A percentile compares a stretch with the other conserved stretches of the same genome.
Evolutionary conservation across 2,888 invertebrate genomes (phyloP).

Genomic region (Oscheius sp.): DNA sequence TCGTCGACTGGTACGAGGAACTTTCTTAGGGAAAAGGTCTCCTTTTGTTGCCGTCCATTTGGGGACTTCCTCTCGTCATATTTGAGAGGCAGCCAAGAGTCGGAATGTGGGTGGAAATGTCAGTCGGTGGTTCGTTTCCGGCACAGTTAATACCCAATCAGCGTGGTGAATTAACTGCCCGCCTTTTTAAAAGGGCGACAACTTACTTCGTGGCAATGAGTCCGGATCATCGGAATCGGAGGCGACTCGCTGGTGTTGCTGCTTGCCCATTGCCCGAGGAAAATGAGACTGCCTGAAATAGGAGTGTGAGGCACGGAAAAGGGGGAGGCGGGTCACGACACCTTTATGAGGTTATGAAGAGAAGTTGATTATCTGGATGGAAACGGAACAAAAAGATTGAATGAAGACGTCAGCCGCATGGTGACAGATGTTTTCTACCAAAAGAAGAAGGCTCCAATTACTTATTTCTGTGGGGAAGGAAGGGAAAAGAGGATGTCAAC

Average conservation of each 20-base stretch:
- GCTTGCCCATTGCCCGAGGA: neutral
- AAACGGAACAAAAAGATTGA: too few relatives aligned
- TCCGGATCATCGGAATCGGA: constrained; percentile 18
- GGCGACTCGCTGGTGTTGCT: constrained; percentile 3
- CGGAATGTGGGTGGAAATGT: constrained; percentile 24
- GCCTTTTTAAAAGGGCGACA: too few relatives aligned
- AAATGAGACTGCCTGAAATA: neutral
- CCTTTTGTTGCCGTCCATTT: too few relatives aligned
- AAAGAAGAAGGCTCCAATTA: too few relatives aligned
- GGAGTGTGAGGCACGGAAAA: too few relatives aligned
- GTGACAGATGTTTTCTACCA: too few relatives aligned
- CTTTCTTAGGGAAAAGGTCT: neutral
- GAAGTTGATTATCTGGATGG: too few relatives aligned
- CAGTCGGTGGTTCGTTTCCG: constrained; percentile 29
- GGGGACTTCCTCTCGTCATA: neutral
- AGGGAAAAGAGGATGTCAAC: too few relatives aligned
- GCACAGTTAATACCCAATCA: constrained; percentile 35
- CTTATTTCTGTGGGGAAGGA: too few relatives aligned
- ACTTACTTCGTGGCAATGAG: constrained; percentile 20
- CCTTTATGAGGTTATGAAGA: too few relatives aligned
- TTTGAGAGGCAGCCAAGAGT: neutral
- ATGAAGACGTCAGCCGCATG: too few relatives aligned
- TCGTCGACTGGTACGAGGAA: neutral
- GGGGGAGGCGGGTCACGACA: too few relatives aligned
- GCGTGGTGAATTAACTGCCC: neutral